Evolutionary conservation across 2,888 invertebrate genomes (phyloP).

Genomic region (Caenorhabditis sp.): DNA sequence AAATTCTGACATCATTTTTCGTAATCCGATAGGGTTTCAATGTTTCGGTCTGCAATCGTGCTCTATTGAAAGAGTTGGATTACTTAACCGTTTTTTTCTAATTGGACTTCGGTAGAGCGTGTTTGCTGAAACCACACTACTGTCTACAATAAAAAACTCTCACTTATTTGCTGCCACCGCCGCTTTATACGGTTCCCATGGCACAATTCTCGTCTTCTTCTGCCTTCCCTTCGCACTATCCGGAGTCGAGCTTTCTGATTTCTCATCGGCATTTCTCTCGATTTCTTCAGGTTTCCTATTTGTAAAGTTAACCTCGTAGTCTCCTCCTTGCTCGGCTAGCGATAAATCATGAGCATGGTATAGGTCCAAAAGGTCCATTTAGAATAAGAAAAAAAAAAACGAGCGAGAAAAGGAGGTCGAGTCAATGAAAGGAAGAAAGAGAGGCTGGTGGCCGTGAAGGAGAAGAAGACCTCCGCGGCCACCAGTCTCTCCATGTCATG

Average conservation of each 20-base stretch:
- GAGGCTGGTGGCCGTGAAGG: conserved; percentile 34
- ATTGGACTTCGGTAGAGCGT: too few species aligned
- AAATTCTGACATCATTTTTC: too few species aligned
- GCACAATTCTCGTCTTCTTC: conserved; percentile 71
- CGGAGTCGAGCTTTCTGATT: conserved; percentile 35
- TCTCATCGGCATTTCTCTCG: not conserved
- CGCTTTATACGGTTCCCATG: conserved; percentile 79
- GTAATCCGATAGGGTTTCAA: too few species aligned
- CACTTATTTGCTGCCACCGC: conserved; percentile 62
- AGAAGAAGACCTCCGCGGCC: conserved; percentile 11
- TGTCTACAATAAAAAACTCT: conserved; percentile 5
- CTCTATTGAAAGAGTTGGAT: too few species aligned
- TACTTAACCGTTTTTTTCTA: too few species aligned
- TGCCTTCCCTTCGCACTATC: conserved; percentile 40
- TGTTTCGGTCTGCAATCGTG: too few species aligned
- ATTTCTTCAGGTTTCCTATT: not conserved
- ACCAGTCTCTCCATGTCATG: not conserved
- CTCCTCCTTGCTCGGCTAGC: conserved; percentile 21
- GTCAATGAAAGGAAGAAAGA: conserved; percentile 54
- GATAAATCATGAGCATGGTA: conserved; percentile 72
- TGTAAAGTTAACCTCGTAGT: conserved; percentile 41
- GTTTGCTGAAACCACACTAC: too few species aligned
- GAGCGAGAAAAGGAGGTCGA: conserved; percentile 17
- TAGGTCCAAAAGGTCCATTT: conserved; percentile 70
- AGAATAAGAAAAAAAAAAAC: not conserved